These are phyloP conservation scores for Temnothorax curvispinosus DNA, from an alignment of 1,140 invertebrate genomes.

Conservation along the genomic window DNA sequence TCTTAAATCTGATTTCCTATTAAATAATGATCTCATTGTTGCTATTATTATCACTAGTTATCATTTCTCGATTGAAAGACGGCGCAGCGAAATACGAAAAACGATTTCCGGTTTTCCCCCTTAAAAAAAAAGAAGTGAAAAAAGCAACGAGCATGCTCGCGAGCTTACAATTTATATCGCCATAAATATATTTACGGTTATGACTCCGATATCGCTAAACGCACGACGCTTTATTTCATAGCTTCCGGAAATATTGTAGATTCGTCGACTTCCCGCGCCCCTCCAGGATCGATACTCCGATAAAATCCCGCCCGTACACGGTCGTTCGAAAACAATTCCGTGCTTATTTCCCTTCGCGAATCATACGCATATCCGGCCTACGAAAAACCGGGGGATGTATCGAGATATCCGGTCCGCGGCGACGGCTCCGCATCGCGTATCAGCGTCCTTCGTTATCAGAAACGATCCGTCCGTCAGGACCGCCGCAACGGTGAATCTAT, in stretches of 20 bases:
- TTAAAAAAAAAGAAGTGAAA: neutral
- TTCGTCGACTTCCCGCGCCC: conserved; percentile 48
- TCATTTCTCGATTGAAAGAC: neutral
- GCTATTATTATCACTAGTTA: neutral
- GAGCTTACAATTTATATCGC: conserved; percentile 49
- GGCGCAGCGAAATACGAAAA: neutral
- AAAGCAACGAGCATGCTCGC: neutral
- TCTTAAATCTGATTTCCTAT: neutral
- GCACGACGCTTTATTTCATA: conserved; percentile 57
- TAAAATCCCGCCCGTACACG: conserved; percentile 42
- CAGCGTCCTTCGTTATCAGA: conserved; percentile 10
- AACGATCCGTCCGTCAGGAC: neutral
- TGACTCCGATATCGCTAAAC: conserved; percentile 55
- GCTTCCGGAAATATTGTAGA: conserved; percentile 56
- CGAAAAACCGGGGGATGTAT: conserved; percentile 19
- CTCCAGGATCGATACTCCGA: conserved; percentile 40
- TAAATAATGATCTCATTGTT: neutral
- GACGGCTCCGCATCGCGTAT: neutral
- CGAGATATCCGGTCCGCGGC: conserved; percentile 9
- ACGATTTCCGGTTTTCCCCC: neutral
- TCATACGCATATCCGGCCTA: conserved; percentile 27
- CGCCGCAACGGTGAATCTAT: neutral
- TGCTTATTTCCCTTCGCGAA: conserved; percentile 51
- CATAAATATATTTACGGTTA: conserved; percentile 60
- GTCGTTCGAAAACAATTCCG: conserved; percentile 46